Evolutionary conservation across 92 coral and sea anemone genomes (phyloP), one percentile per base, ranked within the genome.

Genomic region (Epizoanthus ramosus): DNA sequence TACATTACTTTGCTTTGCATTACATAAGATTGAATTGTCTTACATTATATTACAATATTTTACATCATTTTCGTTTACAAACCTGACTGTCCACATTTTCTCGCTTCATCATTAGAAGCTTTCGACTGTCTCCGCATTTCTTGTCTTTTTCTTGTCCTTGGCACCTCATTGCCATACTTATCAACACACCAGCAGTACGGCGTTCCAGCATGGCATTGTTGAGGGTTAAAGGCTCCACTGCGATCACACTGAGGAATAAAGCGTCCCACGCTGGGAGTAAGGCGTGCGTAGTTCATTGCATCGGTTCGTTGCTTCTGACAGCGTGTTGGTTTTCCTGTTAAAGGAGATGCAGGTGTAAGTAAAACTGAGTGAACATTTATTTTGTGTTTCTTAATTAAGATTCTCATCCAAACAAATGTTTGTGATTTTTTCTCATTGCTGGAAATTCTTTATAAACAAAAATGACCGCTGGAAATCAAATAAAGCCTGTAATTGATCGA

Each of bases 131-230:
- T 65, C 19, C 70, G 71, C 22, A 77, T 45, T 68, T 57, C 66
- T 17, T 60, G 85, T 21, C 79, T 80, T 28, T 69, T 80, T 71
- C 89, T 86, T 66, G 98, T 95, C 77, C 92, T 83, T 18, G 90
- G 89, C 75, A 91, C 79, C 76, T 95, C 98, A 31, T 87, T 83
- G 13, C 98, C 98, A 69, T 89, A 89, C 79, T 92, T 95, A 73
- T 93, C 95, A 13, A 92, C 90, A 85, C 98, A 95, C 98, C 98
- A 95, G 61, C 98, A 95, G 74, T 93, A 89, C 69, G 93, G 87
- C 17, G 94, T 91, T 5, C 92, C 92, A 57, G 74, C 73, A 56
- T 90, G 95, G 66, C 98, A 95, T 59, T 95, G 98, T 18, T 91
- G 86, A 5, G 89, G 91, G 18, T 77, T 73, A 89, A 87, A 95